phyloP scores from a whole-genome alignment of 2,888 invertebrate species.

The Podotricha telesiphe region DNA sequence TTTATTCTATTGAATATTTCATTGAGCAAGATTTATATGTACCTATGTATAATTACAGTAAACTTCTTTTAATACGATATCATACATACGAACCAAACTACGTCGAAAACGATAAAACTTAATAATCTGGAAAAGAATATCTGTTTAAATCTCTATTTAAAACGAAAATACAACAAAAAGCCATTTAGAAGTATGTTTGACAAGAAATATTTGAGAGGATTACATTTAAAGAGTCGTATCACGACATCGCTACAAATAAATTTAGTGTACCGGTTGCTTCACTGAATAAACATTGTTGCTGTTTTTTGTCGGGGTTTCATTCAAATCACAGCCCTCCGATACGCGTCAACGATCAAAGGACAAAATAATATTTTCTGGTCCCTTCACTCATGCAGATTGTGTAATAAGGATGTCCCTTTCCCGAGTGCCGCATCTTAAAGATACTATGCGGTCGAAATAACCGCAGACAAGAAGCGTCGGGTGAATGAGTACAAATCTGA shows the following conservation, averaged over 20 bases:
- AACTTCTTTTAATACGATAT: no score
- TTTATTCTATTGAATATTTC: no score
- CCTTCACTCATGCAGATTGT: constrained; percentile 45
- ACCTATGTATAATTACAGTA: no score
- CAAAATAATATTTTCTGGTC: constrained; percentile 47
- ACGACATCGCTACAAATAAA: constrained; percentile 35
- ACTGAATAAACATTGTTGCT: constrained; percentile 53
- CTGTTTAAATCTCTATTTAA: no score
- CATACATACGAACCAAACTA: no score
- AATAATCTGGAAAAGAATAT: no score
- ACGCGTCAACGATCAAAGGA: constrained; percentile 60
- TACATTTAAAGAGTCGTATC: constrained; percentile 35
- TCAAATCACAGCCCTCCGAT: constrained; percentile 52
- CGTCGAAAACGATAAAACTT: no score
- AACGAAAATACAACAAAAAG: not conserved
- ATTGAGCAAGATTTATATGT: no score
- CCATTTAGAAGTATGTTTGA: not conserved
- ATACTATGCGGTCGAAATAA: constrained; percentile 59
- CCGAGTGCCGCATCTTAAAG: constrained; percentile 58
- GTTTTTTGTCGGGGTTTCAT: constrained; percentile 53
- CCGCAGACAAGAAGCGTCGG: constrained; percentile 54
- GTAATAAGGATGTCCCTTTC: constrained; percentile 50
- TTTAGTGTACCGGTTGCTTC: constrained; percentile 37
- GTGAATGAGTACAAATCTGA: constrained; percentile 56
- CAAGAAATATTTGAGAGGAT: constrained; percentile 5